Evolutionary conservation across 1,140 invertebrate genomes (phyloP).

Genomic region (Bombus superbus): DNA sequence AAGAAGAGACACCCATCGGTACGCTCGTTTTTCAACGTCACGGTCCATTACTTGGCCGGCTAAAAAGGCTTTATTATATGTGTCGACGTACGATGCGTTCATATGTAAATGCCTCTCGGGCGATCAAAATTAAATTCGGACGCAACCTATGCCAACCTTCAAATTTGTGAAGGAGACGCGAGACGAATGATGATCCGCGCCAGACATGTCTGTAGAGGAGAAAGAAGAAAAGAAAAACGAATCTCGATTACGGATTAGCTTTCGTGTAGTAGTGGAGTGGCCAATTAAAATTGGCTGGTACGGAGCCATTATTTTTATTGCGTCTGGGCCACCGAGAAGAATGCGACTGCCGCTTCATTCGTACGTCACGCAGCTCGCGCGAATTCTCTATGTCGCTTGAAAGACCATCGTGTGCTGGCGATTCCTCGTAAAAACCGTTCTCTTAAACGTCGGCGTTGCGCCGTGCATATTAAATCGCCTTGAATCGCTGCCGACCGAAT

Average conservation of each 20-base stretch:
- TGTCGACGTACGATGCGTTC: neutral
- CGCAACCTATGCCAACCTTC: constrained; percentile 69
- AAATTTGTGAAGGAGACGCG: constrained; percentile 66
- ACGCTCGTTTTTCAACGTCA: neutral
- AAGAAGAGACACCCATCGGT: neutral
- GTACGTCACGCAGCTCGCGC: neutral
- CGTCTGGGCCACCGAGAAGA: constrained; percentile 28
- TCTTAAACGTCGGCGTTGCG: neutral
- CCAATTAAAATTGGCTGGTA: constrained; percentile 30
- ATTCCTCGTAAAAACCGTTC: neutral
- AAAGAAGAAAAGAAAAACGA: neutral
- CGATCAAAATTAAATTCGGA: constrained; percentile 48
- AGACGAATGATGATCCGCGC: constrained; percentile 21
- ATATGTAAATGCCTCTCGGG: neutral
- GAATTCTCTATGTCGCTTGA: neutral
- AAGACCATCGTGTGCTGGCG: neutral
- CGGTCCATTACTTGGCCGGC: neutral
- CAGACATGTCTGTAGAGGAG: constrained; percentile 39
- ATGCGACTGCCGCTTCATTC: neutral
- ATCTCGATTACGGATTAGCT: constrained; percentile 7
- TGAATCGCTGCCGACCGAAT: neutral
- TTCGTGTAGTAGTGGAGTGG: neutral
- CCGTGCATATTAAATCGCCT: neutral
- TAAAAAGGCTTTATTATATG: constrained; percentile 19
- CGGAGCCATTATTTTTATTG: constrained; percentile 25